phyloP scores from a whole-genome alignment of 2,113 vertebrate species.

The Brachirus orientalis region DNA sequence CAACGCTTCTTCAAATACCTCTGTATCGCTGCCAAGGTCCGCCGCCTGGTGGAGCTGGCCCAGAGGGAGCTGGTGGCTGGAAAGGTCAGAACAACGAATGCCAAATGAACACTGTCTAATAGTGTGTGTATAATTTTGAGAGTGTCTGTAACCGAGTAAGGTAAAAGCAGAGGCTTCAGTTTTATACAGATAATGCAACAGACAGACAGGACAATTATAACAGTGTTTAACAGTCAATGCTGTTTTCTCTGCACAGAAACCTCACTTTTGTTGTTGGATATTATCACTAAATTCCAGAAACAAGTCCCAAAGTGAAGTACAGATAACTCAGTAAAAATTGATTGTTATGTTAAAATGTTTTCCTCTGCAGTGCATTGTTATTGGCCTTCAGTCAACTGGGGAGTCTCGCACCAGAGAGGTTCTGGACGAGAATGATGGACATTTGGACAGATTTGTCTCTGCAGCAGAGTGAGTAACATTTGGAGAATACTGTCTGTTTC shows the following conservation, averaged over 20 bases:
- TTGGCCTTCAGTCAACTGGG: slow-evolving; percentile 96
- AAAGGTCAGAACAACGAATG: slow-evolving; percentile 83
- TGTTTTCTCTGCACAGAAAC: no score
- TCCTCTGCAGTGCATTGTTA: slow-evolving; percentile 89
- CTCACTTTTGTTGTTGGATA: no score
- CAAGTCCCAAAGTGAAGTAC: no score
- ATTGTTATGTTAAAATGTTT: slow-evolving; percentile 2
- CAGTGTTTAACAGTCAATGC: no score
- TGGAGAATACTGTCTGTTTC: neutral
- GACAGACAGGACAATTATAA: no score
- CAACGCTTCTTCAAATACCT: slow-evolving; percentile 99
- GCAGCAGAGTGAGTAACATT: slow-evolving; percentile 90
- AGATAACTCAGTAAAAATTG: neutral
- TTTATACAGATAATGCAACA: no score
- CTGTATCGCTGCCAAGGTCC: slow-evolving; percentile 96
- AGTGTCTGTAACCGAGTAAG: no score
- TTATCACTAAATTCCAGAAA: no score
- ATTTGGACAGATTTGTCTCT: slow-evolving; percentile 93
- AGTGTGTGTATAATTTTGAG: neutral
- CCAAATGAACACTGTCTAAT: neutral
- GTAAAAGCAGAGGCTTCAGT: no score
- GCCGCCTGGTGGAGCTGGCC: slow-evolving; percentile 91
- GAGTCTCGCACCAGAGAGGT: slow-evolving; percentile 97
- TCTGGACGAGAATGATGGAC: slow-evolving; percentile 93
- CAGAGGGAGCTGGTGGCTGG: slow-evolving; percentile 87